A percentile compares a stretch with the other conserved stretches of the same genome.
Conservation (phyloP, 2,797 vertebrate species). For the Acanthurus leucopareius region DNA sequence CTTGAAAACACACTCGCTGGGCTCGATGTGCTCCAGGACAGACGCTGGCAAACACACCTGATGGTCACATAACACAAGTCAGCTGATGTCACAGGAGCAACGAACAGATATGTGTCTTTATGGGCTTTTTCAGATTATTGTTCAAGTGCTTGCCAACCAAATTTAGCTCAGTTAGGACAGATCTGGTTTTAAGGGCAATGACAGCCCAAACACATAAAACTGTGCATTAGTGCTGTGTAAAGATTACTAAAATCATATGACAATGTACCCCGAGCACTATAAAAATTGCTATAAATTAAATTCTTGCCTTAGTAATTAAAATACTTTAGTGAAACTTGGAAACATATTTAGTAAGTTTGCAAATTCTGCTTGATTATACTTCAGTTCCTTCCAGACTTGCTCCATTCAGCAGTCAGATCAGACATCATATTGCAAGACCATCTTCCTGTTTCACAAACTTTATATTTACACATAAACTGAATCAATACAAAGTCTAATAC, state of each 20-base stretch:
- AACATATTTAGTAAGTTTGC: neutral
- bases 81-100: neutral
- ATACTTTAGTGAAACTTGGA: neutral
- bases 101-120: neutral
- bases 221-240: neutral
- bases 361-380: neutral
- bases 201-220: neutral
- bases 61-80: neutral
- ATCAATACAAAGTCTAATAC: neutral
- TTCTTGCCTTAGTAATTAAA: neutral
- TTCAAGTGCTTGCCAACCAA: neutral
- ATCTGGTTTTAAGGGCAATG: neutral
- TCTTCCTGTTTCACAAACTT: neutral
- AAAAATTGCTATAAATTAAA: neutral
- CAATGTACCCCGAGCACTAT: too few species aligned
- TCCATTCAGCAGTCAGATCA: neutral
- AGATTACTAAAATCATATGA: too few species aligned
- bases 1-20: slow-evolving; percentile 94
- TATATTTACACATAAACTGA: neutral
- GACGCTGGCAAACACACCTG: slow-evolving; percentile 87
- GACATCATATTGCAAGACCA: neutral
- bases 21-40: slow-evolving; percentile 90
- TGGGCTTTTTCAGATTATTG: neutral
- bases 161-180: neutral
- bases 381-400: neutral